Conservation (phyloP, 2,113 vertebrate species). For the Dascyllus trimaculatus region DNA sequence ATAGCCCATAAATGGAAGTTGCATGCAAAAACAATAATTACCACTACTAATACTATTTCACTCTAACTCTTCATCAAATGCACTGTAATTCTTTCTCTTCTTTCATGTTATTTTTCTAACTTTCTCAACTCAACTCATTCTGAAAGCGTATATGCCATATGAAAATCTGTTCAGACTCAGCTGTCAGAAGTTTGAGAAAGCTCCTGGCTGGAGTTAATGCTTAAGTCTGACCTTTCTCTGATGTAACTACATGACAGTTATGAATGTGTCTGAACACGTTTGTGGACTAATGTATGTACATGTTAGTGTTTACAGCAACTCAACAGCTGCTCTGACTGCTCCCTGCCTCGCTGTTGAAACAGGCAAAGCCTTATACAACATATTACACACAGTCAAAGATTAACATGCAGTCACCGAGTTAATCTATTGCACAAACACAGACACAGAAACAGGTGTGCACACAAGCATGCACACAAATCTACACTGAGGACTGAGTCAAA, state of each 20-base stretch:
- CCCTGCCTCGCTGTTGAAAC: conserved; percentile 32
- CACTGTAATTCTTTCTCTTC: too few relatives aligned
- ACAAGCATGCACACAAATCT: conserved; percentile 16
- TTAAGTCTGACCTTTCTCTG: conserved; percentile 18
- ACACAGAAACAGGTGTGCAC: conserved; percentile 48
- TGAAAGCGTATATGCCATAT: background rate
- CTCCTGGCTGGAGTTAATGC: background rate
- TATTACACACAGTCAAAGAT: conserved; percentile 39
- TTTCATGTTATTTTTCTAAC: too few relatives aligned
- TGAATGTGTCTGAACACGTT: conserved; percentile 22
- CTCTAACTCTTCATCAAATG: too few relatives aligned
- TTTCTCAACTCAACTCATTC: background rate
- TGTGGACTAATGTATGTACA: conserved; percentile 19
- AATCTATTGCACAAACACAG: conserved; percentile 46
- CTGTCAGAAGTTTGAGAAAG: background rate
- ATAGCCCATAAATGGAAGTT: too few relatives aligned
- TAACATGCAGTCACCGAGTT: conserved; percentile 37
- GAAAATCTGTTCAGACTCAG: background rate
- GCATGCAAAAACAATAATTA: too few relatives aligned
- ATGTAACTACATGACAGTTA: conserved; percentile 17
- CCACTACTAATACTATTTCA: too few relatives aligned
- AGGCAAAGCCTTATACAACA: conserved; percentile 41
- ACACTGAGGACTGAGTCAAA: background rate
- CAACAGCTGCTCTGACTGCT: conserved; percentile 43
- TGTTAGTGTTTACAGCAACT: conserved; percentile 38